A percentile compares a stretch with the other conserved stretches of the same genome.
These are phyloP conservation scores for Scaptomyza tumidula DNA, from an alignment of 2,888 invertebrate species.

Conservation along the genomic window DNA sequence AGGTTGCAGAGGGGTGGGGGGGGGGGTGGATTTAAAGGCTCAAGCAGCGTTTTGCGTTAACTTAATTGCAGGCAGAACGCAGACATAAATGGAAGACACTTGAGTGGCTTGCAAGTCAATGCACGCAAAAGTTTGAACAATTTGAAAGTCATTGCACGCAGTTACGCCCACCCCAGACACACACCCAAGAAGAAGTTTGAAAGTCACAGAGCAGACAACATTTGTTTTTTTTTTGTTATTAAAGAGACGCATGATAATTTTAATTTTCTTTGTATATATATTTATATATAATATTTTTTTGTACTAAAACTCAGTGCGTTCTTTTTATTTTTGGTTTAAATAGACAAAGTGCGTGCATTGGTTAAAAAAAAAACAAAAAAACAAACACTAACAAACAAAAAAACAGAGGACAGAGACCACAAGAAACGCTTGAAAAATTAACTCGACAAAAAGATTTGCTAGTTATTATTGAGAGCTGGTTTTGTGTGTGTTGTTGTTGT, in stretches of 20 bases:
- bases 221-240: conserved; percentile 10
- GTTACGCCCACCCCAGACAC: neutral
- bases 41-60: conserved; percentile 52
- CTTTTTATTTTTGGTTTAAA: conserved; percentile 9
- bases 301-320: conserved; percentile 57
- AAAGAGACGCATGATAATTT: conserved; percentile 14
- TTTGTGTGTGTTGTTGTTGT: conserved; percentile 22
- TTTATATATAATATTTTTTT: conserved; percentile 3
- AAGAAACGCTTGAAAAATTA: conserved; percentile 7
- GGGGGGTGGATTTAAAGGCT: conserved; percentile 40
- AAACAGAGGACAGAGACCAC: conserved; percentile 3
- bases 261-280: conserved; percentile 9
- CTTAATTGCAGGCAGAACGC: conserved; percentile 61
- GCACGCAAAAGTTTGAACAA: conserved; percentile 7
- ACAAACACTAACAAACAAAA: conserved; percentile 15
- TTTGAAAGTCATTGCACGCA: conserved; percentile 1
- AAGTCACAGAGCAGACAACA: neutral
- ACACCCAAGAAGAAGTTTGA: neutral
- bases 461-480: conserved; percentile 12
- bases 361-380: conserved; percentile 37
- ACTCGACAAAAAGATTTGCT: conserved; percentile 16
- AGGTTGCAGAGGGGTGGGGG: conserved; percentile 24
- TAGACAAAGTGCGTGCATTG: conserved; percentile 59
- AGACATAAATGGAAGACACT: conserved; percentile 72
- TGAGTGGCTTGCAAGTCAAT: conserved; percentile 28